Conservation (phyloP, 2,113 vertebrate species). For the Epinephelus fuscoguttatus region DNA sequence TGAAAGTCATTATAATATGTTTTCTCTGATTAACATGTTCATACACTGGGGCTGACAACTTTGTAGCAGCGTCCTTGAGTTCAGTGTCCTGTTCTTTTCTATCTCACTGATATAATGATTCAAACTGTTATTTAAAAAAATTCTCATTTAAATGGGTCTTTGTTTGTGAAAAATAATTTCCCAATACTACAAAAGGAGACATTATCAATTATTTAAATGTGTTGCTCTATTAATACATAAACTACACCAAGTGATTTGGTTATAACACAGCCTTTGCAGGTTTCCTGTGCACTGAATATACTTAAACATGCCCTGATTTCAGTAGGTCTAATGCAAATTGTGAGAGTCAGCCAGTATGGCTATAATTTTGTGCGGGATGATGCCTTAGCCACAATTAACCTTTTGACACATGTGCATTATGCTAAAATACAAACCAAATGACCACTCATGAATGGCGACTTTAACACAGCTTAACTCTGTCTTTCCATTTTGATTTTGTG, state of each 20-base stretch:
- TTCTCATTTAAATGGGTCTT: neutral
- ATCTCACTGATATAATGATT: neutral
- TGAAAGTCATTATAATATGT: neutral
- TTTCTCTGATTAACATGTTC: neutral
- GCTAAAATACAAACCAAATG: conserved; percentile 36
- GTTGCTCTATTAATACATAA: neutral
- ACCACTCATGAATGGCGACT: conserved; percentile 34
- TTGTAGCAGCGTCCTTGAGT: too few relatives aligned
- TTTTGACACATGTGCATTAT: conserved; percentile 19
- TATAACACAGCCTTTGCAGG: neutral
- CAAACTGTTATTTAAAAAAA: neutral
- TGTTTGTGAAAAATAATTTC: neutral
- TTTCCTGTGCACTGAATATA: neutral
- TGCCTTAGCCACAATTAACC: neutral
- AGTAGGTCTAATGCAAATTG: neutral
- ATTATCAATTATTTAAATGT: neutral
- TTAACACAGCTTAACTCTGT: conserved; percentile 34
- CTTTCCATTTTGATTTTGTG: conserved; percentile 49
- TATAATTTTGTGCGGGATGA: neutral
- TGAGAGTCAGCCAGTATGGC: neutral
- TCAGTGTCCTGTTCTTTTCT: neutral
- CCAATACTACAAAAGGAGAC: neutral
- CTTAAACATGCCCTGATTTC: conserved; percentile 4
- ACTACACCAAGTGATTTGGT: neutral
- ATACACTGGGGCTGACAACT: neutral